These are phyloP conservation scores for Diplodus sargus DNA, from an alignment of 2,797 vertebrate genomes.

Conservation along the genomic window DNA sequence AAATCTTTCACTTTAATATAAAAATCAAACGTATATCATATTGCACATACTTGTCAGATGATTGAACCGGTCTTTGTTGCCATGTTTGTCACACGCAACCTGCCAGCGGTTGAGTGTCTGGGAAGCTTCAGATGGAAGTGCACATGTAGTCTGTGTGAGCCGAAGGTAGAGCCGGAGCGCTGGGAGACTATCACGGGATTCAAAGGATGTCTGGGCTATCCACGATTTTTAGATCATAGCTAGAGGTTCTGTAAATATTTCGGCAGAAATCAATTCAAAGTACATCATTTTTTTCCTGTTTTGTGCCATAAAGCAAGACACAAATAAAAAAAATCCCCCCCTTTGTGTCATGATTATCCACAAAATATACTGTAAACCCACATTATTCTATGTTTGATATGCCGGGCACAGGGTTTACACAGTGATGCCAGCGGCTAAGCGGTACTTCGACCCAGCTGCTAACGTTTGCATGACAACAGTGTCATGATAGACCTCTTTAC, in stretches of 20 bases:
- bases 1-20: constrained; percentile 24
- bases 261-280: no score
- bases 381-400: no score
- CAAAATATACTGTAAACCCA: no score
- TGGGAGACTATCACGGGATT: neutral
- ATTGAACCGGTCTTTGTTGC: constrained; percentile 3
- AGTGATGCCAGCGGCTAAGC: no score
- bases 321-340: no score
- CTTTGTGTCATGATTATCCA: no score
- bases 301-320: no score
- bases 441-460: no score
- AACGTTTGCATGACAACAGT: no score
- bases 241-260: neutral
- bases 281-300: no score
- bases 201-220: neutral
- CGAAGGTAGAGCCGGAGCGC: constrained; percentile 1
- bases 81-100: constrained; percentile 14
- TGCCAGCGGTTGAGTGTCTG: constrained; percentile 30
- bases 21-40: constrained; percentile 3
- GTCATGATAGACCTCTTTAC: no score
- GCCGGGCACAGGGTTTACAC: no score
- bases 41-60: constrained; percentile 25
- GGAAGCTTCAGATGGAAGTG: constrained; percentile 31
- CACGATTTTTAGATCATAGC: neutral
- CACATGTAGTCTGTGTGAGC: neutral